Percentiles rank a stretch among this genome's conserved stretches.
Conservation (phyloP, 2,797 vertebrate species). For the Podarcis lilfordi region DNA sequence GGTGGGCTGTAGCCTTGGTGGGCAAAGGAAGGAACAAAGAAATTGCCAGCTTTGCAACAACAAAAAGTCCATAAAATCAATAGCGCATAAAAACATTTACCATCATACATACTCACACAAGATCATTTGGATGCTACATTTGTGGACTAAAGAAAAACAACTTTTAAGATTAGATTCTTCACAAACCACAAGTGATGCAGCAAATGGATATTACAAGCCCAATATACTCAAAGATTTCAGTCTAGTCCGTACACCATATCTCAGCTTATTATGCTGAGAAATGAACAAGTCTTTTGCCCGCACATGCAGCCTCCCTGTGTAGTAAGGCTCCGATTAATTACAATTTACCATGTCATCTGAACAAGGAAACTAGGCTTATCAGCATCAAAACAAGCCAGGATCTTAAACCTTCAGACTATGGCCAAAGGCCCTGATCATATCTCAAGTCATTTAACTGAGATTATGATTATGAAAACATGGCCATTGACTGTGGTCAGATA, state of each 20-base stretch:
- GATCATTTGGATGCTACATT: not conserved
- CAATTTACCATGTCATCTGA: not conserved
- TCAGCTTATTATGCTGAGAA: no score
- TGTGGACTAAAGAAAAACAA: not conserved
- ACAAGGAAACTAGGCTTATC: not conserved
- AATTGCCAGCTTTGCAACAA: not conserved
- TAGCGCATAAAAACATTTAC: no score
- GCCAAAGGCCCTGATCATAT: not conserved
- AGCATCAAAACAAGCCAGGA: not conserved
- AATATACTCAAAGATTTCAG: not conserved
- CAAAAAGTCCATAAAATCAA: not conserved
- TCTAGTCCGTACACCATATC: no score
- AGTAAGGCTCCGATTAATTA: no score
- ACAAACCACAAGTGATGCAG: not conserved
- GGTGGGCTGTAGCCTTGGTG: not conserved
- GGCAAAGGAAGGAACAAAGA: not conserved
- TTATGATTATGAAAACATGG: not conserved
- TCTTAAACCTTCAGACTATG: not conserved
- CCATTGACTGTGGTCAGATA: not conserved
- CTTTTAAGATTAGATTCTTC: not conserved
- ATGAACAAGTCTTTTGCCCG: not conserved
- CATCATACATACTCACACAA: no score
- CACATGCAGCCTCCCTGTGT: not conserved
- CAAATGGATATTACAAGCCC: not conserved
- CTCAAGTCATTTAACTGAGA: no score